Evolutionary conservation across 2,888 invertebrate genomes (phyloP), one percentile per base, ranked within the genome.

Genomic region (Criorhina ranunculi): DNA sequence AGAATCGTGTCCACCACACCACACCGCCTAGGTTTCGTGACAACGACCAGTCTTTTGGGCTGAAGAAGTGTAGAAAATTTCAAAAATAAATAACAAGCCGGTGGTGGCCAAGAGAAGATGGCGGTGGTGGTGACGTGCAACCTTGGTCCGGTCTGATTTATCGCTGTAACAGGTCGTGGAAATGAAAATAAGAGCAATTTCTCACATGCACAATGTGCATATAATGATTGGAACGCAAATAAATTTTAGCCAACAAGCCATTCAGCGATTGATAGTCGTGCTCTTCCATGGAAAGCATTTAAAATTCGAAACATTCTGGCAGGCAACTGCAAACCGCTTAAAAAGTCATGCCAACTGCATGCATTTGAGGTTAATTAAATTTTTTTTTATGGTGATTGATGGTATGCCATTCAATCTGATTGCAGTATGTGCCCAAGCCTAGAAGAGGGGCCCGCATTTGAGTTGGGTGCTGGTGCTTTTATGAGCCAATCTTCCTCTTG

Each of bases 281-380:
- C 31, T 53, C 15, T 11, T 37, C 31, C n/a, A 12, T 59, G 33
- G 53, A 70, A 49, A 49, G 37, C n/a, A n/a, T n/a, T n/a, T 24
- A 40, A 37, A 72, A 40, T 46, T 11, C 55, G 15, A 59, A n/a
- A n/a, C n/a, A n/a, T n/a, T n/a, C n/a, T n/a, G n/a, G 12, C 40
- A 46, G 9, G 35, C 37, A 29, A 55, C 31, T 44, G 51, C 35
- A 46, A 80, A 66, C 64, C 42, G n/a, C 19, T 64, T 42, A 12
- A 64, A 33, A 64, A 69, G 46, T 57, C 49, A 64, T 70, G 42
- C 69, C 75, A 59, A 57, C 37, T 24, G 24, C 55, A 31, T 72
- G 40, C 72, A 72, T 49, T 70, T 70, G 66, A 46, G 53, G 66
- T 72, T 77, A 77, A 77, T 82, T 82, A 76, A 82, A 82, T 70